phyloP scores from a whole-genome alignment of 1,140 invertebrate species.

The Tetraneura akinire region DNA sequence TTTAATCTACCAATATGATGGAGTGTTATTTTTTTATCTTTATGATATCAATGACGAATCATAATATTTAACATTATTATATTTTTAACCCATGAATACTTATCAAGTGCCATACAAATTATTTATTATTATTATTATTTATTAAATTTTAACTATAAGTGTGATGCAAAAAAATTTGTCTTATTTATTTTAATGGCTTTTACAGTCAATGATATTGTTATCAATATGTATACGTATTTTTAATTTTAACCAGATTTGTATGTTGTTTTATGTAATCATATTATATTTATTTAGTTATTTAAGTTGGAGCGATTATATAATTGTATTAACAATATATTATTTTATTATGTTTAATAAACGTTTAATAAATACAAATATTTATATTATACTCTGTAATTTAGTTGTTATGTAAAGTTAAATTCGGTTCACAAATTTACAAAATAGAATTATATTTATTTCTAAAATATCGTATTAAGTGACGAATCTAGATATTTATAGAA shows the following conservation, averaged over 20 bases:
- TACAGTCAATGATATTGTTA: constrained; percentile 18
- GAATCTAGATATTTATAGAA: background rate
- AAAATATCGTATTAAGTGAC: no score
- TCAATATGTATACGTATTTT: constrained; percentile 43
- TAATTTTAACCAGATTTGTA: constrained; percentile 35
- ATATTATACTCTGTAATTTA: constrained; percentile 28
- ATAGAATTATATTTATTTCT: no score
- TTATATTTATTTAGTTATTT: constrained; percentile 43
- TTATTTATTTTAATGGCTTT: constrained; percentile 24
- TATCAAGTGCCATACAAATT: constrained; percentile 42
- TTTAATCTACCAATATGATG: background rate
- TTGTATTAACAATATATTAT: constrained; percentile 49
- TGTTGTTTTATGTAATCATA: constrained; percentile 41
- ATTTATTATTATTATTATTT: constrained; percentile 14
- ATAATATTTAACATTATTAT: background rate
- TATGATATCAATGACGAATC: background rate
- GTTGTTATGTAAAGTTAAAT: background rate
- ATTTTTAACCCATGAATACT: constrained; percentile 3
- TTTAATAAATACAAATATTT: constrained; percentile 36
- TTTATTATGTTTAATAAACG: constrained; percentile 49
- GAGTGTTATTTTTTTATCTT: background rate
- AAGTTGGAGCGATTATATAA: constrained; percentile 36
- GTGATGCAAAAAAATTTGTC: constrained; percentile 11
- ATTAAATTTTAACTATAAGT: constrained; percentile 9
- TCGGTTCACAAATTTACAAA: background rate